phyloP scores from a whole-genome alignment of 2,797 vertebrate genomes.

The Lutjanus argentimaculatus region DNA sequence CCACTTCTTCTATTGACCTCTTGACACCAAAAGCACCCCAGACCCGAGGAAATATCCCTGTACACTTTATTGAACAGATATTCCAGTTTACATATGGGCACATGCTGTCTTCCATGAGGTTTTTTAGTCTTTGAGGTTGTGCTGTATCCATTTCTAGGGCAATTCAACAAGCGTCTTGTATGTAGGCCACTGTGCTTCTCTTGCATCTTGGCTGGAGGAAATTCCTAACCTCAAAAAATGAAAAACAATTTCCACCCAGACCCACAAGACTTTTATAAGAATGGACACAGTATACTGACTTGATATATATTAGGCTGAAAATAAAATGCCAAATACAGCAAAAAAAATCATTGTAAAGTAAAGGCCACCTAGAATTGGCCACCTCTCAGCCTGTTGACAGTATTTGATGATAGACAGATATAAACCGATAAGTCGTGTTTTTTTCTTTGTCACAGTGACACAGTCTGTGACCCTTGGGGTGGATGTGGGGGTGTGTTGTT shows the following conservation, averaged over 20 bases:
- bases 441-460: constrained; percentile 37
- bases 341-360: neutral
- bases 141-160: constrained; percentile 56
- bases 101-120: neutral
- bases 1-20: neutral
- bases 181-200: constrained; percentile 73
- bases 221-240: constrained; percentile 48
- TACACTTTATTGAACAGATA: neutral
- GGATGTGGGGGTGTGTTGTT: constrained; percentile 13
- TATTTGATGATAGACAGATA: neutral
- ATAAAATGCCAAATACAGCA: neutral
- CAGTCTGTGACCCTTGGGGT: constrained; percentile 43
- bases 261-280: neutral
- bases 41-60: neutral
- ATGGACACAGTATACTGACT: neutral
- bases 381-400: neutral
- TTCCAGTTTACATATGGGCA: neutral
- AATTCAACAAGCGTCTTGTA: constrained; percentile 53
- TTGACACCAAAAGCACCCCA: neutral
- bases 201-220: constrained; percentile 44
- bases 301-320: neutral
- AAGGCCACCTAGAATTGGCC: neutral
- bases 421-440: neutral
- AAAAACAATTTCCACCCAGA: constrained; percentile 16
- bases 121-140: constrained; percentile 24